Conservation (phyloP, 1,140 invertebrate genomes). For the Propsilocerus akamusi region DNA sequence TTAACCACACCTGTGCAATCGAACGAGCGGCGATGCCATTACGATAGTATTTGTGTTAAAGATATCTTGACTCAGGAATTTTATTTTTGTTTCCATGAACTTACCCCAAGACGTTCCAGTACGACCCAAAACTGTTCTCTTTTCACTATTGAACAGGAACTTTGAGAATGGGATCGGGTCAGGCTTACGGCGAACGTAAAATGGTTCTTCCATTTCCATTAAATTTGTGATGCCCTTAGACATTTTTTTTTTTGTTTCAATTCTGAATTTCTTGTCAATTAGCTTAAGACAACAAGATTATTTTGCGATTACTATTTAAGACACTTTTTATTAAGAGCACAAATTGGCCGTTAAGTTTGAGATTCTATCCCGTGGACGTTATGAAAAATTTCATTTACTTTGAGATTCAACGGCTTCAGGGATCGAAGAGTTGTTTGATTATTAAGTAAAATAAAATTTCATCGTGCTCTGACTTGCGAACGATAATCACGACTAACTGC, state of each 20-base stretch:
- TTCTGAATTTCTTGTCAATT: constrained; percentile 13
- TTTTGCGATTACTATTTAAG: no score
- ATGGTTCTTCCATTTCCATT: background rate
- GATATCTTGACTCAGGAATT: constrained; percentile 5
- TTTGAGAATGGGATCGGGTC: constrained; percentile 17
- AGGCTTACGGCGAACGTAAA: constrained; percentile 5
- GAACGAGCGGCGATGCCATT: constrained; percentile 7
- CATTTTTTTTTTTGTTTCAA: constrained; percentile 8
- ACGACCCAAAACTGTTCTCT: constrained; percentile 50
- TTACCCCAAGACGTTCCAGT: constrained; percentile 58
- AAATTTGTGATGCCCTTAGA: background rate
- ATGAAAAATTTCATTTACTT: background rate
- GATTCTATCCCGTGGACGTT: no score
- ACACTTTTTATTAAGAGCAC: no score
- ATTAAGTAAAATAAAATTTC: constrained; percentile 3
- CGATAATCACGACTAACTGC: background rate
- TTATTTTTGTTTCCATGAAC: constrained; percentile 12
- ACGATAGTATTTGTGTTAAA: constrained; percentile 6
- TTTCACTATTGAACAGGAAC: constrained; percentile 50
- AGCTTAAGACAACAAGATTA: no score
- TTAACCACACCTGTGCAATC: constrained; percentile 4
- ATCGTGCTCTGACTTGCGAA: background rate
- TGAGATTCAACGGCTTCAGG: background rate
- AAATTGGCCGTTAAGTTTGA: no score
- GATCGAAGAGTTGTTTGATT: background rate